These are phyloP conservation scores for Bibio marci DNA, from an alignment of 2,888 invertebrate genomes.

Conservation along the genomic window DNA sequence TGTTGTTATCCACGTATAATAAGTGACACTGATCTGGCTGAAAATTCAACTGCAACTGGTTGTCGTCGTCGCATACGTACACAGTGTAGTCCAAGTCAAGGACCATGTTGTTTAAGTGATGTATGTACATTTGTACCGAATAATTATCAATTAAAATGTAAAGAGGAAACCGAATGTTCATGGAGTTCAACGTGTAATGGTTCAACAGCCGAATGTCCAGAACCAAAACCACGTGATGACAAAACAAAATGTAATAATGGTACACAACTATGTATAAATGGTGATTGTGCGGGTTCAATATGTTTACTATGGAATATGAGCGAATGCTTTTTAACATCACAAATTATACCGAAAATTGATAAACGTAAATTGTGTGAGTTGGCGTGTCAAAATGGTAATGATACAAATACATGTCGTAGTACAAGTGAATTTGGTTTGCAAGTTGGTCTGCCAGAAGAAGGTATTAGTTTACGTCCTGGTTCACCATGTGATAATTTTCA, in stretches of 20 bases:
- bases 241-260: slow-evolving; percentile 93
- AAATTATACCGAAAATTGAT: slow-evolving; percentile 54
- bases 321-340: slow-evolving; percentile 85
- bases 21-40: slow-evolving; percentile 46
- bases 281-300: slow-evolving; percentile 89
- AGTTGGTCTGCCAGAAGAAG: slow-evolving; percentile 58
- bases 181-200: slow-evolving; percentile 78
- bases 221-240: slow-evolving; percentile 62
- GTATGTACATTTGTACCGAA: slow-evolving; percentile 59
- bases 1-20: slow-evolving; percentile 86
- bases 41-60: slow-evolving; percentile 55
- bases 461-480: slow-evolving; percentile 80
- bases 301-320: slow-evolving; percentile 87
- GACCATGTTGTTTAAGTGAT: slow-evolving; percentile 80
- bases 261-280: slow-evolving; percentile 68
- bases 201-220: slow-evolving; percentile 71
- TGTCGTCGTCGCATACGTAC: slow-evolving; percentile 62
- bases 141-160: slow-evolving; percentile 51
- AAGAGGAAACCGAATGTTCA: slow-evolving; percentile 77
- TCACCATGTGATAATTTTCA: slow-evolving; percentile 98
- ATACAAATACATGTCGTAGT: slow-evolving; percentile 56
- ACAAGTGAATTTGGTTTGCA: slow-evolving; percentile 69
- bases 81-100: slow-evolving; percentile 84
- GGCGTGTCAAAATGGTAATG: slow-evolving; percentile 82
- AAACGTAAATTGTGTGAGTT: slow-evolving; percentile 84